phyloP scores from a whole-genome alignment of 2,888 invertebrate species.

The Drepana falcataria region DNA sequence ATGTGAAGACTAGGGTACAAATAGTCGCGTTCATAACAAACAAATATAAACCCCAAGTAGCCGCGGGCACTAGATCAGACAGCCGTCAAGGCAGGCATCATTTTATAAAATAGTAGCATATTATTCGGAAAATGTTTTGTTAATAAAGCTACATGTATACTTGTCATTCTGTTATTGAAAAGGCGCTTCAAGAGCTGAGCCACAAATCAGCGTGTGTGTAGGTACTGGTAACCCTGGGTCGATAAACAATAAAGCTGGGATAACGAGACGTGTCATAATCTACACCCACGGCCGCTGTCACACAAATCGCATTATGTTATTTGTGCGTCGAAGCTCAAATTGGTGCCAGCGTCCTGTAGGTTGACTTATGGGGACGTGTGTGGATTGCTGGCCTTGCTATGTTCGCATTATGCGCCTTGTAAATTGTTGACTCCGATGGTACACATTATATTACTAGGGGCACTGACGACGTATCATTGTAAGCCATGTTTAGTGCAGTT shows the following conservation, averaged over 20 bases:
- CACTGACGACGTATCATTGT: too few species aligned
- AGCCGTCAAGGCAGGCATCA: too few species aligned
- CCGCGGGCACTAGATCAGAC: too few species aligned
- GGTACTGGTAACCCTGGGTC: constrained; percentile 11
- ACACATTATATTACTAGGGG: too few species aligned
- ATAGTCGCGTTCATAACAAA: too few species aligned
- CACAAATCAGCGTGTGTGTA: neutral
- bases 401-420: neutral
- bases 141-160: too few species aligned
- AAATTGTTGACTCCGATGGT: neutral
- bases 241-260: constrained; percentile 59
- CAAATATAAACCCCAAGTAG: too few species aligned
- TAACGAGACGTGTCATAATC: constrained; percentile 68
- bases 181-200: neutral
- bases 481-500: too few species aligned
- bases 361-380: constrained; percentile 20
- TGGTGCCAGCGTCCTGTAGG: constrained; percentile 24
- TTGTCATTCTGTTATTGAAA: neutral
- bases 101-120: too few species aligned
- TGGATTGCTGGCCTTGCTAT: neutral
- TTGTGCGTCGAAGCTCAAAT: constrained; percentile 40
- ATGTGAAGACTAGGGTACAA: too few species aligned
- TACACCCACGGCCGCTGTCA: constrained; percentile 49
- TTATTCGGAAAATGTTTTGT: too few species aligned
- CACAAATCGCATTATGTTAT: constrained; percentile 63